phyloP scores from a whole-genome alignment of 2,888 invertebrate genomes.

The Drosophila paucipuncta region DNA sequence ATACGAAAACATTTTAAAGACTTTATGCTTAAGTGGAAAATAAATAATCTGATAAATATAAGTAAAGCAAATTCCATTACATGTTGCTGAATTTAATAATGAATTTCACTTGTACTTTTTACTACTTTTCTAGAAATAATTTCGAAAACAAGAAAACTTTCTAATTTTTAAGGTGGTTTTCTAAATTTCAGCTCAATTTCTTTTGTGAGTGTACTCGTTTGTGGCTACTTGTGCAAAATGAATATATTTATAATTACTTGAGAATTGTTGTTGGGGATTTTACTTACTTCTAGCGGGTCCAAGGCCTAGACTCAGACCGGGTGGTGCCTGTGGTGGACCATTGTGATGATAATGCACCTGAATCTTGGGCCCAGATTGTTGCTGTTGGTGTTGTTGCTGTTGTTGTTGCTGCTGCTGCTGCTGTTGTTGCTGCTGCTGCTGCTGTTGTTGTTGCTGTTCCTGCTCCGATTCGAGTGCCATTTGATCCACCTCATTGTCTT shows the following conservation, averaged over 20 bases:
- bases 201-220: background rate
- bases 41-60: too few species aligned
- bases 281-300: conserved; percentile 82
- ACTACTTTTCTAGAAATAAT: too few species aligned
- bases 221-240: background rate
- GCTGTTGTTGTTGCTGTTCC: conserved; percentile 85
- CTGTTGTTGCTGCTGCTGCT: conserved; percentile 85
- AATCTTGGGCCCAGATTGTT: conserved; percentile 63
- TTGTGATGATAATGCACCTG: conserved; percentile 85
- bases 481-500: conserved; percentile 89
- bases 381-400: conserved; percentile 37
- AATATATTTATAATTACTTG: background rate
- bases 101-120: too few species aligned
- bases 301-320: conserved; percentile 54
- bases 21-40: too few species aligned
- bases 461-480: conserved; percentile 91
- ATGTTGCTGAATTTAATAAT: too few species aligned
- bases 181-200: too few species aligned
- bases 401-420: conserved; percentile 83
- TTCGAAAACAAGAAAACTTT: too few species aligned
- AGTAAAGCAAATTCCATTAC: too few species aligned
- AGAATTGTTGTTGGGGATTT: background rate
- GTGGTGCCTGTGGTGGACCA: conserved; percentile 69
- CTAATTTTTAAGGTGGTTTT: too few species aligned
- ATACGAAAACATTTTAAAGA: too few species aligned